Evolutionary conservation across 2,797 vertebrate genomes (phyloP).

Genomic region (Coilia nasus): DNA sequence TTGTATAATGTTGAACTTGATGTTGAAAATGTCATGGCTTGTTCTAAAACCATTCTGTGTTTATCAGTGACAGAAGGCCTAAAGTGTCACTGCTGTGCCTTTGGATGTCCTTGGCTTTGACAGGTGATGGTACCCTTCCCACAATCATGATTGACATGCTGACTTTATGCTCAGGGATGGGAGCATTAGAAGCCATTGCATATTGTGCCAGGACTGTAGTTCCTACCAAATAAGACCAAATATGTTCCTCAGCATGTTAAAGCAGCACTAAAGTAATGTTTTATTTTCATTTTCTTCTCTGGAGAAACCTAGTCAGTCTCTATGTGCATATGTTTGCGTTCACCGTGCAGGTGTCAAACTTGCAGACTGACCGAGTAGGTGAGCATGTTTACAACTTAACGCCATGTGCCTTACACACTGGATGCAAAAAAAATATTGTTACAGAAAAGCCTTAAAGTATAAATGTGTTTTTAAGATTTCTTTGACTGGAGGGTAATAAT

Average conservation of each 20-base stretch:
- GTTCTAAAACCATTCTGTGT: no score
- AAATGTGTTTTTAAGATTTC: background rate
- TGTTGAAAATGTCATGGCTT: no score
- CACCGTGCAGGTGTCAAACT: background rate
- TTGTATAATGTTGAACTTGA: no score
- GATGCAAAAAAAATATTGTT: slow-evolving; percentile 51
- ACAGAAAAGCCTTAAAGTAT: slow-evolving; percentile 18
- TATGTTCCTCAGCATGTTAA: slow-evolving; percentile 7
- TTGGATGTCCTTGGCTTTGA: background rate
- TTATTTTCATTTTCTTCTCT: slow-evolving; percentile 29
- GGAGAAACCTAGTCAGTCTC: background rate
- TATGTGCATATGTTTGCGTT: background rate
- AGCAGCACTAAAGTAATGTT: slow-evolving; percentile 17
- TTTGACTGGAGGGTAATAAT: slow-evolving; percentile 15
- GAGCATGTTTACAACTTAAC: slow-evolving; percentile 33
- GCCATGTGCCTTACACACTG: slow-evolving; percentile 77
- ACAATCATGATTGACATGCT: background rate
- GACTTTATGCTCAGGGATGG: background rate
- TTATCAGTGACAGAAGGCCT: no score
- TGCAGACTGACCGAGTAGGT: background rate
- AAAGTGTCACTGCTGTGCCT: background rate
- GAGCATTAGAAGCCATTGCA: slow-evolving; percentile 39
- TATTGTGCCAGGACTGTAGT: slow-evolving; percentile 15
- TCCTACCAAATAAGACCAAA: background rate
- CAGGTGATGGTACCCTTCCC: background rate